These are phyloP conservation scores for Sphecodes monilicornis DNA, from an alignment of 2,888 invertebrate genomes.

Conservation along the genomic window DNA sequence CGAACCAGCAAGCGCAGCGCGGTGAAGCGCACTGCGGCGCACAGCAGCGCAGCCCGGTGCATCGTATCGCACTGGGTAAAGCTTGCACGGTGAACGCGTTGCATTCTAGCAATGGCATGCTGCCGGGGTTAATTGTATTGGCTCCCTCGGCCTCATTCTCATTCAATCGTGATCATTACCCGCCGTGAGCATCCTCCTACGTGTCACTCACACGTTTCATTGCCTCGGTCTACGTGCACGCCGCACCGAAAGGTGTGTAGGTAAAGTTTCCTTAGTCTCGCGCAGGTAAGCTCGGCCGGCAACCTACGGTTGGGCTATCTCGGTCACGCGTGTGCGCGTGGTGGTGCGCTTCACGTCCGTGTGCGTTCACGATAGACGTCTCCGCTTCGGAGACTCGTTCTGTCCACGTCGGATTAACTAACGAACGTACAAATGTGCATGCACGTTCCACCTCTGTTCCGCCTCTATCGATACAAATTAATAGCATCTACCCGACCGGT, in stretches of 20 bases:
- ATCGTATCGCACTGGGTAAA: conserved; percentile 32
- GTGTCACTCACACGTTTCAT: conserved; percentile 72
- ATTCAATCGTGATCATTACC: conserved; percentile 83
- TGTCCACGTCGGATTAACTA: conserved; percentile 68
- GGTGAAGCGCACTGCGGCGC: conserved; percentile 65
- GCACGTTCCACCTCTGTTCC: conserved; percentile 65
- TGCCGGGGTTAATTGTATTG: conserved; percentile 82
- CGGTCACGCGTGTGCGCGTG: conserved; percentile 58
- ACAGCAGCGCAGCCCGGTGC: background rate
- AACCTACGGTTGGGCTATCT: conserved; percentile 55
- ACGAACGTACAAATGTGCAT: conserved; percentile 71
- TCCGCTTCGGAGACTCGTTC: conserved; percentile 50
- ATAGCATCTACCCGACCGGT: conserved; percentile 64
- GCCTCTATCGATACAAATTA: conserved; percentile 76
- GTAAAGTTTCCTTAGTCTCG: conserved; percentile 61
- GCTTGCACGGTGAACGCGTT: conserved; percentile 63
- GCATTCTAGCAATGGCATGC: conserved; percentile 79
- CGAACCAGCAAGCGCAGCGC: conserved; percentile 6
- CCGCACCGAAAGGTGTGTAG: conserved; percentile 23
- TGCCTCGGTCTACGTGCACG: conserved; percentile 32
- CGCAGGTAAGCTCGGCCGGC: conserved; percentile 11
- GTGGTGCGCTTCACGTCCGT: conserved; percentile 26
- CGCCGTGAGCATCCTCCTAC: conserved; percentile 79
- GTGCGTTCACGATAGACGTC: conserved; percentile 54
- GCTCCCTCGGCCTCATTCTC: conserved; percentile 82